Conservation (phyloP, 1,140 invertebrate species). For the Euschistus heros region DNA sequence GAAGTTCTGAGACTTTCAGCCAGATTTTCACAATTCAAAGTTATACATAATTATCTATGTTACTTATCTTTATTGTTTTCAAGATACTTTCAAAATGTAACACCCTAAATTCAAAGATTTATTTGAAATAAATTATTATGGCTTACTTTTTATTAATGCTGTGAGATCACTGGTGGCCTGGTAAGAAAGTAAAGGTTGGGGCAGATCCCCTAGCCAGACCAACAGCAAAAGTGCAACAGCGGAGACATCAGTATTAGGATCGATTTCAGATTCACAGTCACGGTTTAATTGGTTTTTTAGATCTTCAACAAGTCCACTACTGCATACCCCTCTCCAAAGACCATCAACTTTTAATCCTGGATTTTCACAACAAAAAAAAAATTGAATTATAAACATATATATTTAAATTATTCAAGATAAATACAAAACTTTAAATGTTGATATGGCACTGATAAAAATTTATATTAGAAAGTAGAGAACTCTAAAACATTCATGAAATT, state of each 20-base stretch:
- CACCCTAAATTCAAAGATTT: too few species aligned
- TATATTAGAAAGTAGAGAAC: too few species aligned
- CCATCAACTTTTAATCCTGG: conserved; percentile 36
- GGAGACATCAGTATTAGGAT: conserved; percentile 37
- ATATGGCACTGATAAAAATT: neutral
- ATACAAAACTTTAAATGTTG: neutral
- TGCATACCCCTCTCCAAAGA: conserved; percentile 37
- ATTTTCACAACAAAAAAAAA: conserved; percentile 11
- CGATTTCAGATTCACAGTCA: conserved; percentile 41
- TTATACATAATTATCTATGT: too few species aligned
- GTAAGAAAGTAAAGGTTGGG: conserved; percentile 38
- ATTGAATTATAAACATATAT: neutral
- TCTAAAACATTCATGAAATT: too few species aligned
- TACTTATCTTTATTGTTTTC: too few species aligned
- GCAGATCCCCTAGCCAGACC: conserved; percentile 41
- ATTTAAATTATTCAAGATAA: neutral
- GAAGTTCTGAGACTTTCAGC: too few species aligned
- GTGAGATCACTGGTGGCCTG: conserved; percentile 36
- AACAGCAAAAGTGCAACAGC: conserved; percentile 40
- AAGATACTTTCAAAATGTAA: too few species aligned
- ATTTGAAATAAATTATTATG: neutral
- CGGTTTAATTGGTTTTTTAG: conserved; percentile 38
- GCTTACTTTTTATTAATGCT: conserved; percentile 29
- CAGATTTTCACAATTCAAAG: too few species aligned
- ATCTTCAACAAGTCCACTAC: conserved; percentile 37